Evolutionary conservation across 2,113 vertebrate species (phyloP), one percentile per base, ranked within the genome.

Genomic region (Corynorhinus townsendii): DNA sequence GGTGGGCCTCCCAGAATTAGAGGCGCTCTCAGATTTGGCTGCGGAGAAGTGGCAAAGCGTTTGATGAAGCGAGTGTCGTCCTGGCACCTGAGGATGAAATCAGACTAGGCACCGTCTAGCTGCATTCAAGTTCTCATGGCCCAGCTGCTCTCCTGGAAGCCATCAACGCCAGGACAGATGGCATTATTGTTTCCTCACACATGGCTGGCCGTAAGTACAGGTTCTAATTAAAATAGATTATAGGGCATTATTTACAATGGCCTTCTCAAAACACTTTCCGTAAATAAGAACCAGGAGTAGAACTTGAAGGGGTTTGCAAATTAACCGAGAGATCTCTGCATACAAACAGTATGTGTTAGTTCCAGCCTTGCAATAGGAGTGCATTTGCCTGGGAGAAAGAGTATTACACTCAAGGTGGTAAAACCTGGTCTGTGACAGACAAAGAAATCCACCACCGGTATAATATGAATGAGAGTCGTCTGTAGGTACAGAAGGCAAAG

Each of bases 211-310:
- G 0, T 62, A 89, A 94, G 71, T 68, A 72, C n/a, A 96, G 49
- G 52, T 89, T 89, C 56, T 95, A 91, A 97, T 94, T 94, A 93
- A 95, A 96, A 96, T 68, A 93, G 91, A 94, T 92, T 93, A 93
- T 47, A 77, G 84, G 62, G 90, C 72, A 82, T 94, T 85, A 92
- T 83, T 85, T 91, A 76, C 24, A 81, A 87, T 43, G 56, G 49
- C 52, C 64, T 83, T 93, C 84, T 72, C 83, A 71, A 72, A 76
- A 95, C 73, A 83, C 8, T 47, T 24, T 77, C 72, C 56, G 22
- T 84, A 95, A 86, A 69, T 81, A 87, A 86, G 66, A 95, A 96
- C 14, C 79, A 96, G 83, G 59, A 93, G 20, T 9, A 73, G 72
- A 86, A 95, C n/a, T 26, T 81, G 16, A 81, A 79, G 66, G 54